Evolutionary conservation across 1,140 invertebrate genomes (phyloP), one percentile per base, ranked within the genome.

Genomic region (Penaeus chinensis): DNA sequence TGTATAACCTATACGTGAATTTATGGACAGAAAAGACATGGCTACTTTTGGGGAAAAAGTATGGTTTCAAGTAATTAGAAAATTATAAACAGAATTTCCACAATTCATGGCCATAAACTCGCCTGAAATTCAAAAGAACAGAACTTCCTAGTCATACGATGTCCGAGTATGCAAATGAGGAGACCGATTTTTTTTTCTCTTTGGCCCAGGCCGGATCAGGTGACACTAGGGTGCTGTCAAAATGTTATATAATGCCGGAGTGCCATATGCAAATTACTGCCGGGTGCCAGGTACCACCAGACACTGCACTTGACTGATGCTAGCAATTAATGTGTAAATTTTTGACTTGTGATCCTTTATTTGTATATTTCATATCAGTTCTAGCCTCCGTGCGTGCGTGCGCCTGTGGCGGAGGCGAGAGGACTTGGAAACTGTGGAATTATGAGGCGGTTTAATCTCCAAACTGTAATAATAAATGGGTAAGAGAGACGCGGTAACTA

Each of bases 191-290:
- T 85, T 85, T 85, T 85, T 85, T 85, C 84, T 85, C 84, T 85
- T 85, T 85, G n/a, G 74, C 84, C 27, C 27, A 24, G 84, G 60
- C 32, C 19, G 85, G 78, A 87, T 87, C 85, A 82, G 78, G 66
- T 87, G 85, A 76, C 85, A 77, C 79, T 77, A 37, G 65, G 79
- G 85, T 79, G 78, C 85, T 87, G 85, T 87, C 85, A 87, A 87
- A 87, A 87, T 87, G 85, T 87, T 87, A 87, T 82, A 87, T 87
- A 87, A 87, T 82, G 85, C 85, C 85, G 42, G 79, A 82, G 79
- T 77, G 85, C 85, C 85, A 82, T 82, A 87, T 87, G 85, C 66
- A 87, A 87, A 87, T 87, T 71, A 87, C 16, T 62, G 77, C 65
- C 79, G 76, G 80, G 76, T 87, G 85, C 85, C 85, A 87, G 22